Conservation (phyloP, 53 echinoderm and acorn worm species). For the Echinometra lucunter region DNA sequence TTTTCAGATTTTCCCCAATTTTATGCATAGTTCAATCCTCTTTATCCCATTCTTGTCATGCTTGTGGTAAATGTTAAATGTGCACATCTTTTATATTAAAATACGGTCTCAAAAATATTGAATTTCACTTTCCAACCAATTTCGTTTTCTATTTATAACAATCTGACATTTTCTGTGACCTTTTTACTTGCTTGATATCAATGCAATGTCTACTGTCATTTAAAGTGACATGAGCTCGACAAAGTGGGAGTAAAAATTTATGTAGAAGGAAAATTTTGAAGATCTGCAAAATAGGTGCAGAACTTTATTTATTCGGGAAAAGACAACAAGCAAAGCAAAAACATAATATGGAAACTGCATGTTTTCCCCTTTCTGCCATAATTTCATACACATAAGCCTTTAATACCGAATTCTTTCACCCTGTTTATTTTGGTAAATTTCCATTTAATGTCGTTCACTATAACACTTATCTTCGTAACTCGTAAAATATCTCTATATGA, state of each 20-base stretch:
- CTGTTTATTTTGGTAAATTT: no score
- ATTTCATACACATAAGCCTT: no score
- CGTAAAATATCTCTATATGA: no score
- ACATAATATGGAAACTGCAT: no score
- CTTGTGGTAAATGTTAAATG: not conserved
- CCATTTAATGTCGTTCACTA: no score
- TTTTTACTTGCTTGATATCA: not conserved
- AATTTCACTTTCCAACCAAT: not conserved
- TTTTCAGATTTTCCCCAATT: no score
- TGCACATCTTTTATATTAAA: not conserved
- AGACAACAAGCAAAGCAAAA: not conserved
- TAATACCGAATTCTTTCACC: no score
- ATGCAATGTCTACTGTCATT: not conserved
- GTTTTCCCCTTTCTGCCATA: no score
- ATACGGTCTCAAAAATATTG: not conserved
- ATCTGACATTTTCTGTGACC: not conserved
- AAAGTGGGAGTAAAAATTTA: no score
- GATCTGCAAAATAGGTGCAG: not conserved
- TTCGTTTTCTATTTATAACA: not conserved
- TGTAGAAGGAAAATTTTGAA: no score
- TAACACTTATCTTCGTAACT: no score
- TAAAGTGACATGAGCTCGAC: not conserved
- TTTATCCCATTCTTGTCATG: not conserved
- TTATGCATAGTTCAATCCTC: no score
- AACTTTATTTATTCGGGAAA: not conserved